Base-by-base conservation (phyloP, 2,888 invertebrate genomes). In the Hemistola chrysoprasaria region DNA sequence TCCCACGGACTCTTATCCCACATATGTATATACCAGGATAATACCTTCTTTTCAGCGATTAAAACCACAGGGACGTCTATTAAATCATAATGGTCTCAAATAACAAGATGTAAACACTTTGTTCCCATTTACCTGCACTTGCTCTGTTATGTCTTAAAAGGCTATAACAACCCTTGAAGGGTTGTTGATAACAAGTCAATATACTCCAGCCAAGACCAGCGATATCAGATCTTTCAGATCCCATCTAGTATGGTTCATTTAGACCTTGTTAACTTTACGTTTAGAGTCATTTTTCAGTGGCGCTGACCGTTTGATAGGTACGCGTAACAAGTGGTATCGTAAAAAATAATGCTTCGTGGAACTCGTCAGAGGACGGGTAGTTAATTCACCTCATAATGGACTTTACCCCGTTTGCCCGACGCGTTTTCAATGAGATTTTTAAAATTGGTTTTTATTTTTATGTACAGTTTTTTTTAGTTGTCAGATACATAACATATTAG, bases 241-340 rank as follows among this genome's bases (percentile, higher is more conserved):
- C 8, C 9, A 22, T 38, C 37, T 7, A 23, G 6, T 10, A 10
- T 1, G 10, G 22, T 23, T 31, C 11, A 2, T 27, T 9, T 26
- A 36, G 28, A 23, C 33, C 30, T 35, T 28, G 31, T 39, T 30
- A 28, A 20, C 30, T 30, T 6, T 6, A 6, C 16, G 16, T 5
- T 8, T 10, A 25, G 38, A 60, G 25, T 56, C 58, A 31, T 25
- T 30, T 39, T 53, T 44, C 22, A 22, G 11, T 60, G 67, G 62
- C 34, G 37, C 35, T 49, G 53, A 46, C 51, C 54, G 33, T 49
- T 58, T 57, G 57, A 60, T 59, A 50, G 48, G 55, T 56, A 50
- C 50, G 61, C 53, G 60, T 65, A 62, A 65, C 65, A 67, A 69
- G 63, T 64, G 63, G 44, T 39, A 28, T 61, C 66, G 53, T 71